Percentiles rank a stretch among this genome's conserved stretches.
Conservation (phyloP, 2,113 vertebrate species). For the Saimiri boliviensis region DNA sequence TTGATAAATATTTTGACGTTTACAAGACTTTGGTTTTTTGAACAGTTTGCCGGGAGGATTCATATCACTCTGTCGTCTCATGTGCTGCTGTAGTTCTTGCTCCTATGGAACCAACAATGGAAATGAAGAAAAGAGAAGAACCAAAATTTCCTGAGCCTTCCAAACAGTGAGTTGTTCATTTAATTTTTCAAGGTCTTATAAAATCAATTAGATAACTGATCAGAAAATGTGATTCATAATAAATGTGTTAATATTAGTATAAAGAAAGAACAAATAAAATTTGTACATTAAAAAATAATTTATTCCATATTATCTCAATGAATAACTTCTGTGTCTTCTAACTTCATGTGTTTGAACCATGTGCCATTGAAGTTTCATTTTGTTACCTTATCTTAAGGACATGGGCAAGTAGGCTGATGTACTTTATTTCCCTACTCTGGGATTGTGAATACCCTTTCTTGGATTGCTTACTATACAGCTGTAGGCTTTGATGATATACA, state of each 20-base stretch:
- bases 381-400: not conserved
- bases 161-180: conserved; percentile 88
- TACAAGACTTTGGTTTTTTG: conserved; percentile 47
- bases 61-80: conserved; percentile 93
- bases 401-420: not conserved
- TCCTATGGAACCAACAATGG: conserved; percentile 86
- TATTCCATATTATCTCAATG: not conserved
- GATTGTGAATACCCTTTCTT: not conserved
- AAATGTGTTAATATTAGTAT: not conserved
- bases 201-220: not conserved
- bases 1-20: conserved; percentile 9
- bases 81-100: conserved; percentile 91
- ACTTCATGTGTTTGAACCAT: not conserved
- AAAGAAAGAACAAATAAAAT: not conserved
- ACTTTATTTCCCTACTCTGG: not conserved
- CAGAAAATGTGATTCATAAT: not conserved
- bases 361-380: not conserved
- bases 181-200: not conserved
- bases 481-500: not conserved
- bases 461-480: not conserved
- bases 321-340: not conserved
- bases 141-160: conserved; percentile 80
- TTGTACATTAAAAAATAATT: not conserved
- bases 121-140: conserved; percentile 87
- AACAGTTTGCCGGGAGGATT: conserved; percentile 95